A percentile compares a stretch with the other conserved stretches of the same genome.
phyloP scores from a whole-genome alignment of 2,797 vertebrate genomes.

The Hyperoplus immaculatus region DNA sequence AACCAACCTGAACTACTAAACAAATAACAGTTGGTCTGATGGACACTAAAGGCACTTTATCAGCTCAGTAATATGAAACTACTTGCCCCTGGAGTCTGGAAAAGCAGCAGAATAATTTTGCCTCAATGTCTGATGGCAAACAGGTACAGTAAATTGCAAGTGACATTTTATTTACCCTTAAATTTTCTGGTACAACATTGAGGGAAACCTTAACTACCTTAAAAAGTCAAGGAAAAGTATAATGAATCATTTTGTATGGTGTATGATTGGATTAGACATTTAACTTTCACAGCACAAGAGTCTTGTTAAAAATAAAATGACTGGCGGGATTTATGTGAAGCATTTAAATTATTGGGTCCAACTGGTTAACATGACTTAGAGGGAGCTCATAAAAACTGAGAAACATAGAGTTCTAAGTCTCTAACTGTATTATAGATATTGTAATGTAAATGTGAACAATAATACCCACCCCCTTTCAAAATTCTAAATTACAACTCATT shows the following conservation, averaged over 20 bases:
- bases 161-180: conserved; percentile 66
- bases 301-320: conserved; percentile 75
- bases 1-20: conserved; percentile 8
- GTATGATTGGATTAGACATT: conserved; percentile 74
- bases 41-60: not conserved
- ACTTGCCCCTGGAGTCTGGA: conserved; percentile 3
- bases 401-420: conserved; percentile 51
- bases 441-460: conserved; percentile 34
- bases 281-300: conserved; percentile 75
- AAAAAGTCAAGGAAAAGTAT: conserved; percentile 52
- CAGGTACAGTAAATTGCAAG: conserved; percentile 42
- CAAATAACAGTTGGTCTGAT: conserved; percentile 4
- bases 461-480: conserved; percentile 1
- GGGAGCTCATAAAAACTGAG: conserved; percentile 71
- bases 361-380: conserved; percentile 69
- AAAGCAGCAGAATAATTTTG: conserved; percentile 21
- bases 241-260: conserved; percentile 58
- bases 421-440: conserved; percentile 22
- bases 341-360: conserved; percentile 71
- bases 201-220: conserved; percentile 52
- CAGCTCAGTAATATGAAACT: conserved; percentile 19
- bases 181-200: conserved; percentile 50
- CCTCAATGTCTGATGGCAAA: conserved; percentile 12
- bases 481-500: conserved; percentile 7
- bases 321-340: conserved; percentile 71